Evolutionary conservation across 2,113 vertebrate genomes (phyloP).

Genomic region (Mugil cephalus): DNA sequence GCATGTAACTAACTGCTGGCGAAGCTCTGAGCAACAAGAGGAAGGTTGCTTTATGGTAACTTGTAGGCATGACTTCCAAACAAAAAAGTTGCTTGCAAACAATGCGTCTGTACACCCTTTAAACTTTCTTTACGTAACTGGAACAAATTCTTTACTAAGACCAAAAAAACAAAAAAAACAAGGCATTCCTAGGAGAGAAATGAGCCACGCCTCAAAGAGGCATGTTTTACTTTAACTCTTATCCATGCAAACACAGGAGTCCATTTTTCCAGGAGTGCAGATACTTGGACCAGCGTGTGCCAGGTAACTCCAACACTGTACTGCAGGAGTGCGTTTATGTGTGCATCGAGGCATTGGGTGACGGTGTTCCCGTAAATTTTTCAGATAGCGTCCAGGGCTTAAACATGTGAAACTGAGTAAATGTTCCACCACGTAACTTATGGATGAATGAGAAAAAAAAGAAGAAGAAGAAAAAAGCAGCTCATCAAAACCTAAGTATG

Average conservation of each 20-base stretch:
- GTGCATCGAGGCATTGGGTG: constrained; percentile 20
- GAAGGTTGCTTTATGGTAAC: constrained; percentile 23
- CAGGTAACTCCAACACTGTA: constrained; percentile 35
- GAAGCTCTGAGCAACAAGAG: constrained; percentile 14
- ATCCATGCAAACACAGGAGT: constrained; percentile 49
- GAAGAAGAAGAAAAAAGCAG: background rate
- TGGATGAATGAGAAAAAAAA: constrained; percentile 23
- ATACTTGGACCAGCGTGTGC: constrained; percentile 46
- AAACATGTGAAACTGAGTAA: constrained; percentile 26
- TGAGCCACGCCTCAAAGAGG: background rate
- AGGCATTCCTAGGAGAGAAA: background rate
- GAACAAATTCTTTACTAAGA: background rate
- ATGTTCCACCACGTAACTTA: constrained; percentile 27
- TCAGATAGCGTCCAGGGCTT: constrained; percentile 15
- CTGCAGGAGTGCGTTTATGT: constrained; percentile 20
- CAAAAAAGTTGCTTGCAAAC: background rate
- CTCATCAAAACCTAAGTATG: constrained; percentile 16
- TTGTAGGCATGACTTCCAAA: constrained; percentile 18
- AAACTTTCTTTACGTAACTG: background rate
- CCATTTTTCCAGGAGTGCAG: constrained; percentile 17
- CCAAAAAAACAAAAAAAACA: background rate
- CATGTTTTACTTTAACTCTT: constrained; percentile 27
- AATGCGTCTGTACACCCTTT: background rate
- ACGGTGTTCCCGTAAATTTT: constrained; percentile 9
- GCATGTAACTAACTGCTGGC: background rate